Evolutionary conservation across 2,113 vertebrate genomes (phyloP).

Genomic region (Seriola dumerili): DNA sequence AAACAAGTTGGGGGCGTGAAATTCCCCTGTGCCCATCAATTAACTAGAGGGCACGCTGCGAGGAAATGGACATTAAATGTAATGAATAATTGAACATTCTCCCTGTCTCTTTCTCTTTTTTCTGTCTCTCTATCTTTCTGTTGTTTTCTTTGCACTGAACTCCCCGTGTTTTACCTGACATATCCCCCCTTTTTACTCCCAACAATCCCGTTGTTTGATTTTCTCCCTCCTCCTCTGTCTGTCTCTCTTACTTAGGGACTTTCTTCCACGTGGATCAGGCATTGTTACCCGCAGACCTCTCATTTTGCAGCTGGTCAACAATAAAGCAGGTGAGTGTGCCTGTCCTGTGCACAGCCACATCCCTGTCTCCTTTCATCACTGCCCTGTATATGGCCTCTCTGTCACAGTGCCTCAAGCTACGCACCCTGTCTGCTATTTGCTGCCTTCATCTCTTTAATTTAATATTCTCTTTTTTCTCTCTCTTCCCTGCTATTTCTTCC

Average conservation of each 20-base stretch:
- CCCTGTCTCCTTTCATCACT: slow-evolving; percentile 43
- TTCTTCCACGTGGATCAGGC: slow-evolving; percentile 95
- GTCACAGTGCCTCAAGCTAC: slow-evolving; percentile 52
- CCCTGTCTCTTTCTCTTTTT: neutral
- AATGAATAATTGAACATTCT: slow-evolving; percentile 51
- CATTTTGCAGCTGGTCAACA: slow-evolving; percentile 97
- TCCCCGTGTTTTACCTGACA: neutral
- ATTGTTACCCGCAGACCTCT: slow-evolving; percentile 97
- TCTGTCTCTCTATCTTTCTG: neutral
- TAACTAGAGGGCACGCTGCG: slow-evolving; percentile 25
- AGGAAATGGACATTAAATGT: slow-evolving; percentile 54
- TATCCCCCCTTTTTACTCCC: neutral
- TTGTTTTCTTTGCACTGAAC: neutral
- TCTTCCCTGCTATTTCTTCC: neutral
- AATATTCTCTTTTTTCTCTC: slow-evolving; percentile 38
- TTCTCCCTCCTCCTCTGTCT: slow-evolving; percentile 14
- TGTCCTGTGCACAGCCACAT: slow-evolving; percentile 3
- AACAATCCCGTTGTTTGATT: slow-evolving; percentile 29
- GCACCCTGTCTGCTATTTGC: slow-evolving; percentile 34
- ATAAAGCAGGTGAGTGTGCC: slow-evolving; percentile 90
- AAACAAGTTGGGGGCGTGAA: slow-evolving; percentile 53
- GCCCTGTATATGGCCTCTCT: slow-evolving; percentile 43
- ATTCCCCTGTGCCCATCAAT: slow-evolving; percentile 46
- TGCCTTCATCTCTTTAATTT: slow-evolving; percentile 52
- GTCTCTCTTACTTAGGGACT: slow-evolving; percentile 87